phyloP scores from a whole-genome alignment of 2,888 invertebrate species.

The Orchestes rusci region DNA sequence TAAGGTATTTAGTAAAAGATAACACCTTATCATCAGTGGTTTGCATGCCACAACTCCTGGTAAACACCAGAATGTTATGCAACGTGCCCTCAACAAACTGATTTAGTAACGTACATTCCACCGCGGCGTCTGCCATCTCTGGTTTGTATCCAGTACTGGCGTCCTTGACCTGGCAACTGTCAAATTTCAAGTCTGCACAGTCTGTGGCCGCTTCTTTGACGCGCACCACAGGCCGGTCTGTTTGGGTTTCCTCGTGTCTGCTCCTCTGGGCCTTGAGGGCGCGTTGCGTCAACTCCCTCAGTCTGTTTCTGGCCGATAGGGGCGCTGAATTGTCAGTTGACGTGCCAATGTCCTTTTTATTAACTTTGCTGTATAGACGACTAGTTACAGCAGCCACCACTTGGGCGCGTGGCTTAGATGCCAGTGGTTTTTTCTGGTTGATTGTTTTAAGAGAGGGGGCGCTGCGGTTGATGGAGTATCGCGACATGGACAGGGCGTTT shows the following conservation, averaged over 20 bases:
- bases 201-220: conserved; percentile 54
- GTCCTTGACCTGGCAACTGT: conserved; percentile 40
- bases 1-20: conserved; percentile 42
- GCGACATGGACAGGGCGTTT: conserved; percentile 25
- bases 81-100: conserved; percentile 35
- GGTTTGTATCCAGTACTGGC: conserved; percentile 38
- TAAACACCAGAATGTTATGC: conserved; percentile 32
- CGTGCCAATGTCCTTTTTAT: conserved; percentile 46
- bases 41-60: conserved; percentile 43
- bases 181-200: conserved; percentile 48
- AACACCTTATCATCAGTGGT: conserved; percentile 33
- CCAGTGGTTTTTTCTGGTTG: conserved; percentile 18
- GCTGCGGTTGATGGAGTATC: conserved; percentile 33
- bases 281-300: conserved; percentile 54
- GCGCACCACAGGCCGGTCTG: conserved; percentile 46
- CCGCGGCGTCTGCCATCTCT: conserved; percentile 43
- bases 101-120: conserved; percentile 43
- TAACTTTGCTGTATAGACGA: conserved; percentile 56
- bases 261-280: conserved; percentile 49
- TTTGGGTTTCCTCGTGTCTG: conserved; percentile 54
- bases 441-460: conserved; percentile 22
- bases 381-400: conserved; percentile 66
- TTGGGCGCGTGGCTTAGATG: conserved; percentile 52
- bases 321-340: conserved; percentile 32
- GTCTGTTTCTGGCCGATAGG: conserved; percentile 45